A percentile compares a stretch with the other conserved stretches of the same genome.
Evolutionary conservation across 2,113 vertebrate species (phyloP).

Genomic region (Scomber colias): DNA sequence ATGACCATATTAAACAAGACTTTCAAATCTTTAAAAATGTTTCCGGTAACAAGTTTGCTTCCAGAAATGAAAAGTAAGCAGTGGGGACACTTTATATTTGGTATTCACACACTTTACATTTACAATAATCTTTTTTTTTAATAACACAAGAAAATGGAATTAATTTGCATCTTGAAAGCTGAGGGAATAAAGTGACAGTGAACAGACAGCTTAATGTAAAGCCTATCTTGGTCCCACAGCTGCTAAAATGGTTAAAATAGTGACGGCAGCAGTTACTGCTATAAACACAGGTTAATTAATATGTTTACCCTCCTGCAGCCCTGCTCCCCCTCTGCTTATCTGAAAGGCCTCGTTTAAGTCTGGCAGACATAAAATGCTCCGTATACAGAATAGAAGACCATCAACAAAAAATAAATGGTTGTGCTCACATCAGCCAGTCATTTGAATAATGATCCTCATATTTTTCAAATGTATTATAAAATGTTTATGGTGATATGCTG

Average conservation of each 20-base stretch:
- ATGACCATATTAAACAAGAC: neutral
- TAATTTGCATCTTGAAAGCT: slow-evolving; percentile 9
- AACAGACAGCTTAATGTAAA: no score
- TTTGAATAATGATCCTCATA: no score
- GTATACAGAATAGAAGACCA: neutral
- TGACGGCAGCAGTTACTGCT: neutral
- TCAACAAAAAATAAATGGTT: neutral
- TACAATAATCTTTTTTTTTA: no score
- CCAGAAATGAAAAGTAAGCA: neutral
- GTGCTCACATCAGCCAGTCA: no score
- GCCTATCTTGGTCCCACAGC: slow-evolving; percentile 35
- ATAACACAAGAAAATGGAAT: neutral
- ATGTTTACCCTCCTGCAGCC: slow-evolving; percentile 3
- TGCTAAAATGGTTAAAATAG: neutral
- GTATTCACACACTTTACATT: no score
- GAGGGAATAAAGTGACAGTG: neutral
- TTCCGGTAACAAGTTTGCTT: neutral
- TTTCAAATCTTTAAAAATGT: neutral
- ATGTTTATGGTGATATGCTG: no score
- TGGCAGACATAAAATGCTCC: neutral
- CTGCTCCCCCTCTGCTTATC: neutral
- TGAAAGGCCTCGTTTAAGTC: neutral
- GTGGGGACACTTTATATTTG: no score
- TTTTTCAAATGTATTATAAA: no score
- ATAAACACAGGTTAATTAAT: slow-evolving; percentile 17